Conservation (phyloP, 2,888 invertebrate genomes). For the Mesoligia furuncula region DNA sequence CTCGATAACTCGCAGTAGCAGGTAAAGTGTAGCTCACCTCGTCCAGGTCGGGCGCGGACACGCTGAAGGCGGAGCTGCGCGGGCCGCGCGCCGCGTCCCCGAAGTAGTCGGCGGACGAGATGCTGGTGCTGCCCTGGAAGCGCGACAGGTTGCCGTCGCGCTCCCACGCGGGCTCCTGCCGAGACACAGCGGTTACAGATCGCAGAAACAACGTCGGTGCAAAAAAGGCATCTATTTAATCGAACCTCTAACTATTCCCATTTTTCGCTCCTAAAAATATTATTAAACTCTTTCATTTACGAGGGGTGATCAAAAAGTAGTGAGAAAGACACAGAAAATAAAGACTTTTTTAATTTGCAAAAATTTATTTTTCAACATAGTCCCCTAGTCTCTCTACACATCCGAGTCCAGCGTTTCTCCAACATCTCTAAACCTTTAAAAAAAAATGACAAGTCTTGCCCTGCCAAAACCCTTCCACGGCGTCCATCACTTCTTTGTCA, state of each 20-base stretch:
- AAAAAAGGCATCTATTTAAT: neutral
- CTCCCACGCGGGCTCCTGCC: conserved; percentile 73
- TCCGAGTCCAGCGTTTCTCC: no score
- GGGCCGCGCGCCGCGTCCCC: conserved; percentile 81
- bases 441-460: no score
- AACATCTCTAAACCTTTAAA: no score
- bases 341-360: no score
- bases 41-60: conserved; percentile 95
- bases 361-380: no score
- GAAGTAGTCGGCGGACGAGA: conserved; percentile 99
- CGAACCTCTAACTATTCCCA: neutral
- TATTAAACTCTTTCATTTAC: no score
- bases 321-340: no score
- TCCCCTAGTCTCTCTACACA: no score
- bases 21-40: conserved; percentile 85
- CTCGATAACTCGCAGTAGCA: neutral
- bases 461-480: no score
- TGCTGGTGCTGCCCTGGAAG: conserved; percentile 98
- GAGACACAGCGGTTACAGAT: neutral
- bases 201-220: neutral
- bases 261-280: neutral
- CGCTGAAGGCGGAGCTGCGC: conserved; percentile 78
- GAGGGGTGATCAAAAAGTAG: no score
- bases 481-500: no score
- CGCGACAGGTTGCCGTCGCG: conserved; percentile 91